Evolutionary conservation across 2,113 vertebrate species (phyloP).

Genomic region (Notechis scutatus): DNA sequence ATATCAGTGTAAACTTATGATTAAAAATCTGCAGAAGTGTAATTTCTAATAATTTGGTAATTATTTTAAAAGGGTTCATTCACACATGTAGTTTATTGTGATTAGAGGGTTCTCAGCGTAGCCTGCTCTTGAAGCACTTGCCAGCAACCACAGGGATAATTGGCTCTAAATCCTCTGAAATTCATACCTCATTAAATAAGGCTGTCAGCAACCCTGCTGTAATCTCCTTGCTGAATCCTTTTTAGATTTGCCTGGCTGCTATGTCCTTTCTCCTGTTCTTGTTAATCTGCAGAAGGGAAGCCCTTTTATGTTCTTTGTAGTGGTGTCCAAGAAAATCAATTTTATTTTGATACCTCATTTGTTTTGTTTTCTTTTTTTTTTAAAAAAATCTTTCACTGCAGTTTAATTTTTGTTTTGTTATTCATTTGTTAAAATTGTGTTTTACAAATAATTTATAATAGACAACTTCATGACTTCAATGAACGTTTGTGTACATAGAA

Average conservation of each 20-base stretch:
- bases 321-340: neutral
- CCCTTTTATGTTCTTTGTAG: neutral
- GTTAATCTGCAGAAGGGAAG: neutral
- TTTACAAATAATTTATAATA: neutral
- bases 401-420: neutral
- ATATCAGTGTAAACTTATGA: constrained; percentile 10
- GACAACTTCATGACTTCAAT: neutral
- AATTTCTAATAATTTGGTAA: constrained; percentile 7
- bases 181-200: constrained; percentile 19
- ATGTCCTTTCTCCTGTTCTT: neutral
- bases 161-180: neutral
- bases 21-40: constrained; percentile 1
- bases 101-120: neutral
- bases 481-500: neutral
- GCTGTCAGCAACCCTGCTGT: neutral
- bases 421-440: neutral
- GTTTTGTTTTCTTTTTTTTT: neutral
- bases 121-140: neutral
- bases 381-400: neutral
- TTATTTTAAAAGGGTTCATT: constrained; percentile 7
- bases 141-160: neutral
- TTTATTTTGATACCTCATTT: neutral
- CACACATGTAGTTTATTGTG: constrained; percentile 2
- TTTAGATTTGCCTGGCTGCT: neutral
- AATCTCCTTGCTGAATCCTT: neutral